Evolutionary conservation across 2,797 vertebrate genomes (phyloP).

Genomic region (Hemitrygon akajei): DNA sequence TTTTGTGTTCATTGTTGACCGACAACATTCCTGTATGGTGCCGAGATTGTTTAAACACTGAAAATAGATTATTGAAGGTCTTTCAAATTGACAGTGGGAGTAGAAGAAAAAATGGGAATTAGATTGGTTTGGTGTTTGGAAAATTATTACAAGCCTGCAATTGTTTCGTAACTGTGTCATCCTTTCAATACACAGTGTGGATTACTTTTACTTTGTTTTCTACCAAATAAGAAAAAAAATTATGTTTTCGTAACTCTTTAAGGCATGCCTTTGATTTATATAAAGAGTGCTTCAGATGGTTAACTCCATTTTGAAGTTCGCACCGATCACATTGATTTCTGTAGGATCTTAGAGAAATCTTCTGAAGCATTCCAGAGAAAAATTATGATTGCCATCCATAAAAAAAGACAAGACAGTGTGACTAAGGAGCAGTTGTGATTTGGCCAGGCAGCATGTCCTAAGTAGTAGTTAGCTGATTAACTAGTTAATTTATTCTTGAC

Average conservation of each 20-base stretch:
- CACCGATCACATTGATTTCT: not conserved
- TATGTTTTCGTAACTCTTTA: not conserved
- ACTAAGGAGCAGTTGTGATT: not conserved
- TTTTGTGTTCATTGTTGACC: not conserved
- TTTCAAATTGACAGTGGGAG: no score
- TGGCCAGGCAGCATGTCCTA: not conserved
- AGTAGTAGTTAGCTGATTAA: not conserved
- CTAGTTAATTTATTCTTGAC: not conserved
- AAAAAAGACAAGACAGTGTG: not conserved
- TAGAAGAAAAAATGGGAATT: no score
- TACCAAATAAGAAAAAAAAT: not conserved
- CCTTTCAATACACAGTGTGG: not conserved
- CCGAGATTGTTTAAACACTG: no score
- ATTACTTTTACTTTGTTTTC: not conserved
- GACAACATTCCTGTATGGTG: no score
- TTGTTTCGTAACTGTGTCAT: not conserved
- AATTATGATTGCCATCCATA: not conserved
- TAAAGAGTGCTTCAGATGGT: not conserved
- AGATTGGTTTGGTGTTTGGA: not conserved
- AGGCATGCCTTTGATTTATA: not conserved
- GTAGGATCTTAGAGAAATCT: not conserved
- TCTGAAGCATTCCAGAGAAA: not conserved
- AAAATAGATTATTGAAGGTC: not conserved
- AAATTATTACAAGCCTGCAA: not conserved
- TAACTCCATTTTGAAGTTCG: not conserved